Base-by-base conservation (phyloP, 2,797 vertebrate species). In the Sebastes elongatus region DNA sequence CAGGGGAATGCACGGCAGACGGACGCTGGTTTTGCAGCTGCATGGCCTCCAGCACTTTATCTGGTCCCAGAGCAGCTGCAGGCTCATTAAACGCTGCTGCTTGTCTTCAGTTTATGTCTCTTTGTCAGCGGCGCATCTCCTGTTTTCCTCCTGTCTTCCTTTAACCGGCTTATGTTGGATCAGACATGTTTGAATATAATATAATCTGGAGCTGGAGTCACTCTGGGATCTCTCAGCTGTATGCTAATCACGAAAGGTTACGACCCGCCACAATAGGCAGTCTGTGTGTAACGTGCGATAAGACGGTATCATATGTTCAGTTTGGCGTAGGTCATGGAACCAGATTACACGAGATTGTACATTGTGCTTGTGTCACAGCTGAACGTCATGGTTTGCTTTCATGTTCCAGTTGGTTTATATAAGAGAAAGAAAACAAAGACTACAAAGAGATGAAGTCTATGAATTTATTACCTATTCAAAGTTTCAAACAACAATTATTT, bases 1-100 rank as follows among this genome's bases (percentile, higher is more conserved):
- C 89, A 57, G 80, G 90, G 92, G 93, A 87, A 74, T 60, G 79
- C 30, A 38, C 23, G 46, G 80, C 85, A 91, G 93, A 87, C 85
- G 52, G 89, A 66, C 70, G 74, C 73, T 33, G 81, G 73, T 59
- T 89, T 42, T 88, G 89, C 92, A 93, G 93, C 93, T 93, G 88
- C 88, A 27, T n/a, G 84, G 84, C 92, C 89, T 86, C 81, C 82
- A 42, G 89, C 88, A 13, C 82, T 91, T 85, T 38, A 87, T 88
- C 82, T 79, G 1, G 67, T 88, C 88, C 83, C 89, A 6, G 59
- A 87, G 89, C 82, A 86, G 61, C 92, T 74, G 86, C 76, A 71
- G 79, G 61, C 86, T 85, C 87, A 71, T 92, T 93, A 90, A 90
- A 87, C 70, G 66, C 76, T 7, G 74, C 67, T 11, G n/a, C n/a